Percentiles rank a stretch among this genome's conserved stretches.
phyloP scores from a whole-genome alignment of 1,140 invertebrate species.

The Thalassaphorura encarpata region DNA sequence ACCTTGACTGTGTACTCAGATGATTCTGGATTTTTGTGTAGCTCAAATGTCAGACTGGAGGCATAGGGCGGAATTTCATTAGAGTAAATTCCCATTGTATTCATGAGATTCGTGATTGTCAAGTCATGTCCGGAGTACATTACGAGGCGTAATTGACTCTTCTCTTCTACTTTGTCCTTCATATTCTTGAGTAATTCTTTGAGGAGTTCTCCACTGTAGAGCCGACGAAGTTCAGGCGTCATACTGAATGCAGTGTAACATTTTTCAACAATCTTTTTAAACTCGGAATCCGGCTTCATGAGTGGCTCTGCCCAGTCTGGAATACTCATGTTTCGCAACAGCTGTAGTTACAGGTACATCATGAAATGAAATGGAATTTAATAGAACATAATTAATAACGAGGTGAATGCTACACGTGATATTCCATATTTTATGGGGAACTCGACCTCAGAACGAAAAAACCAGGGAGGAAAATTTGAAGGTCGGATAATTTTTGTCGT shows the following conservation, averaged over 20 bases:
- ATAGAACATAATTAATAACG: too few species aligned
- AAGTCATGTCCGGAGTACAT: background rate
- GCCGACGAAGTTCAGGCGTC: constrained; percentile 4
- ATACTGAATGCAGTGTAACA: background rate
- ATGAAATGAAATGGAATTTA: background rate
- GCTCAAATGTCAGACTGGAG: background rate
- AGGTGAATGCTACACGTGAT: too few species aligned
- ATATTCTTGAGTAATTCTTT: background rate
- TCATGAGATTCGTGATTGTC: background rate
- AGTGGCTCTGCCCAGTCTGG: constrained; percentile 6
- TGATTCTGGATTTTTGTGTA: background rate
- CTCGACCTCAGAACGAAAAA: too few species aligned
- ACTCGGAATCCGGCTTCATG: background rate
- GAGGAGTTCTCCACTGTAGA: background rate
- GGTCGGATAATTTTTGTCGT: too few species aligned
- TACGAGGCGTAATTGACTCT: background rate
- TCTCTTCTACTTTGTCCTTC: background rate
- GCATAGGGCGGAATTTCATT: background rate
- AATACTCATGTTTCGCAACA: background rate
- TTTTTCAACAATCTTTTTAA: background rate
- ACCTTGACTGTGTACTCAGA: background rate
- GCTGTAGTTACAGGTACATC: background rate
- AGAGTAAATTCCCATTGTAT: background rate
- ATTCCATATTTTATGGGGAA: too few species aligned
- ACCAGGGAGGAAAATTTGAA: too few species aligned